Conservation (phyloP, 2,888 invertebrate genomes). For the Tillus elongatus region DNA sequence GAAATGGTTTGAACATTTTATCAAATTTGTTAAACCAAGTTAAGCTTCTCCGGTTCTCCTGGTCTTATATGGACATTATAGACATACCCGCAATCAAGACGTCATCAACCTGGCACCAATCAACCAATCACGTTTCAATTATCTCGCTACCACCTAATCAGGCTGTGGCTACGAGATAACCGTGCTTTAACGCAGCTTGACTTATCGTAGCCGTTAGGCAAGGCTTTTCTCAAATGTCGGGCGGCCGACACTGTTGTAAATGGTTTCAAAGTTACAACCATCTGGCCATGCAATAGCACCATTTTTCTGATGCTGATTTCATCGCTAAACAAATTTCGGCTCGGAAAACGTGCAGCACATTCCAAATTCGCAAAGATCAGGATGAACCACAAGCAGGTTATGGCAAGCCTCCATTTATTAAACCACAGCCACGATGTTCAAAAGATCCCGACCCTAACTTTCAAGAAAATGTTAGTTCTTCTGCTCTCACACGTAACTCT, state of each 20-base stretch:
- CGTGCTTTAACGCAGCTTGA: background rate
- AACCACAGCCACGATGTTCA: no score
- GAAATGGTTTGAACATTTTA: background rate
- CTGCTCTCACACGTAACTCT: no score
- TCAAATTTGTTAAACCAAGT: background rate
- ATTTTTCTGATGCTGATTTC: conserved; percentile 2
- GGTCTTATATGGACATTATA: background rate
- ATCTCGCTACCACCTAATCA: no score
- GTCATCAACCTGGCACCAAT: background rate
- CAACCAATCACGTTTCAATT: background rate
- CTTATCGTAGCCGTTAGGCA: no score
- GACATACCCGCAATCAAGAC: background rate
- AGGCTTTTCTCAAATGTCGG: background rate
- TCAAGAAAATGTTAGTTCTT: no score
- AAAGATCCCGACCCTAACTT: no score
- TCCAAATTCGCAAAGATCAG: no score
- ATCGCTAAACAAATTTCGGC: no score
- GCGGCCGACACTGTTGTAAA: background rate
- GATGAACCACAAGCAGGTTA: no score
- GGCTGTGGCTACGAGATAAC: background rate
- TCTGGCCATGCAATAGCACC: background rate
- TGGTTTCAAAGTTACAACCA: background rate
- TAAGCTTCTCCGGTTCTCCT: background rate
- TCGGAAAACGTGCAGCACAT: no score
- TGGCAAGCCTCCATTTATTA: no score